Conservation (phyloP, 2,888 invertebrate genomes). For the Mactromeris polynyma region DNA sequence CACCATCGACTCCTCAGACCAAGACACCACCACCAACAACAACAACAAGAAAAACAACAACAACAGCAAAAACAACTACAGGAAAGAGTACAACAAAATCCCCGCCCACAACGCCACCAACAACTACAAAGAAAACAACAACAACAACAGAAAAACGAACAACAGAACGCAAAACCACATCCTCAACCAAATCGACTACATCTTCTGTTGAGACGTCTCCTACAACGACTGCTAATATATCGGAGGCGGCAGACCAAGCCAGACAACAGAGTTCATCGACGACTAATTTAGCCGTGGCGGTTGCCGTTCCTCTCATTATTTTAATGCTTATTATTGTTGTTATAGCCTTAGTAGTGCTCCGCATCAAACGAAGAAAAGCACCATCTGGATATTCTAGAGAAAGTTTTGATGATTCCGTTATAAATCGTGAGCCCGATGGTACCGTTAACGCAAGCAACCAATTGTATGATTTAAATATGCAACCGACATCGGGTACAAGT, state of each 20-base stretch:
- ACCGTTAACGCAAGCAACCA: slow-evolving; percentile 78
- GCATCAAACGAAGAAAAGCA: slow-evolving; percentile 56
- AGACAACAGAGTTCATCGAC: slow-evolving; percentile 29
- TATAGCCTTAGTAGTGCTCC: slow-evolving; percentile 58
- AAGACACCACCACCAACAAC: slow-evolving; percentile 21
- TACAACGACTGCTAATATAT: slow-evolving; percentile 28
- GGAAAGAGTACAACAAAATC: slow-evolving; percentile 6
- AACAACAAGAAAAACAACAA: slow-evolving; percentile 35
- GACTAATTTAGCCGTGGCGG: slow-evolving; percentile 50
- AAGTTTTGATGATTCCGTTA: slow-evolving; percentile 78
- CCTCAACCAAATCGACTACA: slow-evolving; percentile 40
- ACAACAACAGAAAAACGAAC: slow-evolving; percentile 3
- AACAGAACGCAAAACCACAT: background rate
- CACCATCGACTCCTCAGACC: background rate
- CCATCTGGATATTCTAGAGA: slow-evolving; percentile 73
- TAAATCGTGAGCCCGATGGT: slow-evolving; percentile 75
- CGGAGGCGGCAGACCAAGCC: slow-evolving; percentile 38
- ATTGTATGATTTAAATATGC: slow-evolving; percentile 75
- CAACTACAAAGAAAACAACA: slow-evolving; percentile 39
- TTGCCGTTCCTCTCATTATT: slow-evolving; percentile 70
- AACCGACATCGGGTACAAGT: slow-evolving; percentile 53
- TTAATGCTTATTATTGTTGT: slow-evolving; percentile 64
- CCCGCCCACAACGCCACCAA: slow-evolving; percentile 26
- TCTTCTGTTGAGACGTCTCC: background rate
- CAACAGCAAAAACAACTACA: slow-evolving; percentile 13